Evolutionary conservation across 2,797 vertebrate genomes (phyloP).

Genomic region (Manis crassicaudata): DNA sequence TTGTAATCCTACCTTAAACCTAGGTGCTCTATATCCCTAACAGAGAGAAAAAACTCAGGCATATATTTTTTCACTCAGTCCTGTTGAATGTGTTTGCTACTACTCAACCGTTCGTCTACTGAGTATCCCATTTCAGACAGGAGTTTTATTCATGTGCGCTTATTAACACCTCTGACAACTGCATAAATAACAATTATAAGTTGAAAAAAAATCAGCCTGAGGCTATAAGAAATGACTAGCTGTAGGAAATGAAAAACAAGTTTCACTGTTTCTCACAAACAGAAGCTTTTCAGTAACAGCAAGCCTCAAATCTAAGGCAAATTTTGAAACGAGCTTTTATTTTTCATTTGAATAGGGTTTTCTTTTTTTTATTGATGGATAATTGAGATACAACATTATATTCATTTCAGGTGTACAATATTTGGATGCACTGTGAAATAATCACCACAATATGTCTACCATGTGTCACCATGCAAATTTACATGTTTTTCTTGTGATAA

Average conservation of each 20-base stretch:
- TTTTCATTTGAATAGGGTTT: conserved; percentile 56
- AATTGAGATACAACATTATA: background rate
- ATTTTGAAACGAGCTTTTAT: conserved; percentile 32
- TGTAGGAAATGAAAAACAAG: conserved; percentile 49
- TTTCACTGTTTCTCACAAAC: conserved; percentile 5
- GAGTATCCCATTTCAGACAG: conserved; percentile 63
- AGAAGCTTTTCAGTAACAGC: background rate
- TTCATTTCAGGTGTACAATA: background rate
- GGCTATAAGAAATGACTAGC: conserved; percentile 47
- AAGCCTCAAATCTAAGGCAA: background rate
- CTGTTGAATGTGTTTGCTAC: conserved; percentile 14
- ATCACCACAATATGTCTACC: background rate
- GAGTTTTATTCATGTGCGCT: conserved; percentile 70
- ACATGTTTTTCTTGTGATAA: background rate
- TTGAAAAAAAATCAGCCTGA: conserved; percentile 32
- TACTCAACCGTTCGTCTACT: conserved; percentile 45
- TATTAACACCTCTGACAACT: conserved; percentile 75
- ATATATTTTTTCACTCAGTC: conserved; percentile 1
- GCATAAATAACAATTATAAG: conserved; percentile 77
- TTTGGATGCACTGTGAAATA: background rate
- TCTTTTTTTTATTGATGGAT: background rate
- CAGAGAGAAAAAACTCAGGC: conserved; percentile 13
- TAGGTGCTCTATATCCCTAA: conserved; percentile 38
- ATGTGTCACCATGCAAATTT: background rate
- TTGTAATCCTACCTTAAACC: conserved; percentile 58